Conservation (phyloP, 2,113 vertebrate species). For the Spea bombifrons region DNA sequence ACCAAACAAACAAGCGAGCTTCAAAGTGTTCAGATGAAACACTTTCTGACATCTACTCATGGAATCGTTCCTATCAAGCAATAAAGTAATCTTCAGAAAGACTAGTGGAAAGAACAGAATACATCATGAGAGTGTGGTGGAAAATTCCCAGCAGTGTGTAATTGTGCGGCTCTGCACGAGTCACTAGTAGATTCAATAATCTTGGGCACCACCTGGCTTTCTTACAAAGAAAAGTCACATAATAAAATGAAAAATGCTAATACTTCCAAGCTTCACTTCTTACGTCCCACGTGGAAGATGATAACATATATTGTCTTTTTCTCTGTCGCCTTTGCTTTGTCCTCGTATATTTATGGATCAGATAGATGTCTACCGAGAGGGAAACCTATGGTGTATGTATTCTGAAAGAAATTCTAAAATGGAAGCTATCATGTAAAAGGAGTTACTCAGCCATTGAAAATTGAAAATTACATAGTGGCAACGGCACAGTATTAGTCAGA, state of each 20-base stretch:
- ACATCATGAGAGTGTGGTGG: neutral
- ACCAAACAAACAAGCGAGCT: conserved; percentile 12
- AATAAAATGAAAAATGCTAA: conserved; percentile 25
- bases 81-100: conserved; percentile 33
- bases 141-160: conserved; percentile 22
- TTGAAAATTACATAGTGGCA: conserved; percentile 36
- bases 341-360: conserved; percentile 14
- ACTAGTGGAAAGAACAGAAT: conserved; percentile 11
- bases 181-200: conserved; percentile 20
- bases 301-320: neutral
- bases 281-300: conserved; percentile 29
- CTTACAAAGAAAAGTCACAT: conserved; percentile 21
- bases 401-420: conserved; percentile 17
- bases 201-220: conserved; percentile 25
- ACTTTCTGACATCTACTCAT: conserved; percentile 23
- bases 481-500: neutral
- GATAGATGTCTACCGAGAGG: conserved; percentile 14
- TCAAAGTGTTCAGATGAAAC: conserved; percentile 33
- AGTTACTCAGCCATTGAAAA: conserved; percentile 22
- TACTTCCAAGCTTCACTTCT: conserved; percentile 14
- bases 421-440: conserved; percentile 35
- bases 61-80: conserved; percentile 25
- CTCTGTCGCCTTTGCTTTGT: neutral
- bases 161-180: conserved; percentile 34
- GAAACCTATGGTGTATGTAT: neutral